Conservation (phyloP, 1,140 invertebrate genomes). For the Idris sp. region DNA sequence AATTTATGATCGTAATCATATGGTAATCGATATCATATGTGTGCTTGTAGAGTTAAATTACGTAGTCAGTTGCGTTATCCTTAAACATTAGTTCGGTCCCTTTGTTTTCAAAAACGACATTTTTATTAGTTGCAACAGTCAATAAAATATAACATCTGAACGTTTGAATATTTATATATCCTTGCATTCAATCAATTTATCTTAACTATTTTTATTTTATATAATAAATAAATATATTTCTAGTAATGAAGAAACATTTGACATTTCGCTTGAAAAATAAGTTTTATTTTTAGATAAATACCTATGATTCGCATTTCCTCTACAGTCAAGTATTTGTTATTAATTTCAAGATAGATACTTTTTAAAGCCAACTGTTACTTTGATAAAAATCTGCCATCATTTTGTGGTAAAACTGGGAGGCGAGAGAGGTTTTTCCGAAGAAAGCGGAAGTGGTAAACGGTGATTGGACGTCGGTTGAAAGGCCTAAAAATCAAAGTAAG, state of each 20-base stretch:
- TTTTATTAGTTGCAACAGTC: slow-evolving; percentile 20
- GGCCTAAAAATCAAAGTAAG: slow-evolving; percentile 53
- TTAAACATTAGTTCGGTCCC: slow-evolving; percentile 15
- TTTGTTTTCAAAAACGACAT: slow-evolving; percentile 5
- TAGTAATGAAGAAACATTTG: too few species aligned
- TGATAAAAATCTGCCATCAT: slow-evolving; percentile 9
- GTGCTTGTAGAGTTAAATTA: slow-evolving; percentile 20
- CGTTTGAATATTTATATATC: not conserved
- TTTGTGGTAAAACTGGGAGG: slow-evolving; percentile 35
- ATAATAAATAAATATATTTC: too few species aligned
- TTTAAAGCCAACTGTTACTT: not conserved
- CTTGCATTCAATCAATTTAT: too few species aligned
- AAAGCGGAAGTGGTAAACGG: slow-evolving; percentile 51
- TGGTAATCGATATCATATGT: slow-evolving; percentile 31
- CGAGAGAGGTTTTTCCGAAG: slow-evolving; percentile 41
- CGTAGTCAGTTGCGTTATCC: slow-evolving; percentile 26
- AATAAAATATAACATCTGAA: slow-evolving; percentile 1
- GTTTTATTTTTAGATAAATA: too few species aligned
- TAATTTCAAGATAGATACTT: too few species aligned
- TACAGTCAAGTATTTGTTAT: too few species aligned
- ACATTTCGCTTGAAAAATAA: too few species aligned
- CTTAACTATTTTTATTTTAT: too few species aligned
- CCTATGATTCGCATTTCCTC: too few species aligned
- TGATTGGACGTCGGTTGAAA: slow-evolving; percentile 42
- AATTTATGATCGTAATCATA: slow-evolving; percentile 40